Conservation (phyloP, 2,888 invertebrate genomes). For the Stictocephala bisonia region DNA sequence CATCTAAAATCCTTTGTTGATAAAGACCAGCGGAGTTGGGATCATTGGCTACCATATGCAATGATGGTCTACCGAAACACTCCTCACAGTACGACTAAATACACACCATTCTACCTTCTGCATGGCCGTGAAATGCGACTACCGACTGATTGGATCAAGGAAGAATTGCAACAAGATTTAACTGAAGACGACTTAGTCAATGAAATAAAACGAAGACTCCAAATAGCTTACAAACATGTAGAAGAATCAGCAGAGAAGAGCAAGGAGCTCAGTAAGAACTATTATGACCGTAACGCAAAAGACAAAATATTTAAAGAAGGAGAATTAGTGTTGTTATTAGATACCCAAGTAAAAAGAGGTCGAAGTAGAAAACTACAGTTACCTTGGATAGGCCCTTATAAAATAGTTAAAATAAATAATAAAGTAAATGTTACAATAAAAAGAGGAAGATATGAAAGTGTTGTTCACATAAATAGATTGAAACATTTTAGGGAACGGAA, state of each 20-base stretch:
- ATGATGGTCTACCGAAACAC: conserved; percentile 59
- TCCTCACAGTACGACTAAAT: conserved; percentile 56
- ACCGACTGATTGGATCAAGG: not conserved
- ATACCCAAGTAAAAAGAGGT: too few relatives aligned
- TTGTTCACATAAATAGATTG: too few relatives aligned
- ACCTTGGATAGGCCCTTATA: too few relatives aligned
- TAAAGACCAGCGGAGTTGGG: conserved; percentile 59
- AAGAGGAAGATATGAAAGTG: too few relatives aligned
- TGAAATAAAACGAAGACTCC: not conserved
- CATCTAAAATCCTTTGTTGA: conserved; percentile 60
- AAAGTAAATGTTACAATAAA: too few relatives aligned
- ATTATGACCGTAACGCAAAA: not conserved
- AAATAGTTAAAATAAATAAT: too few relatives aligned
- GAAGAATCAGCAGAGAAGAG: not conserved
- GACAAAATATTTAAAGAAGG: too few relatives aligned
- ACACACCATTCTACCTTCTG: conserved; percentile 49
- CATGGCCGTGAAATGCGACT: conserved; percentile 43
- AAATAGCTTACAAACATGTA: not conserved
- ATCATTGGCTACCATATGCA: conserved; percentile 58
- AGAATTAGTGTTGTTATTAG: too few relatives aligned
- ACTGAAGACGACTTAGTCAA: not conserved
- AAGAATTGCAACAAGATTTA: not conserved
- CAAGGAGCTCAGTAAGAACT: not conserved
- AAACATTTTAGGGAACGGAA: too few relatives aligned
- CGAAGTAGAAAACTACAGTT: too few relatives aligned